Base-by-base conservation (phyloP, 1,140 invertebrate genomes). In the Aphaenogaster floridana region DNA sequence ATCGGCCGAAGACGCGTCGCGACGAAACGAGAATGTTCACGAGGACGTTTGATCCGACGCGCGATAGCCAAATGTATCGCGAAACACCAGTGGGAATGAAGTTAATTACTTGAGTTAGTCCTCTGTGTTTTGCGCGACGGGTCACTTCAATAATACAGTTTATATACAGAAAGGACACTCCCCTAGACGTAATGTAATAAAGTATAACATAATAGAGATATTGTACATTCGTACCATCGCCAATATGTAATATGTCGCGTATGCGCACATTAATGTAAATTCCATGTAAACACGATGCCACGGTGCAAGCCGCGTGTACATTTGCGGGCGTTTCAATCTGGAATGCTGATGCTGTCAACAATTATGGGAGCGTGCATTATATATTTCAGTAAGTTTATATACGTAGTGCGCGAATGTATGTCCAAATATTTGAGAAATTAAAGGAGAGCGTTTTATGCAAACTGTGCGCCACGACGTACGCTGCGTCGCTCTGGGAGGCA, bases 261-360 rank as follows among this genome's bases (percentile, higher is more conserved):
- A 59, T 61, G 48, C 28, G 28, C 4, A 15, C n/a, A 84, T 84
- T 84, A 84, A 84, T 84, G 80, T 84, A 76, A 84, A 84, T 84
- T 84, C 80, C 69, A 28, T 84, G 69, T 84, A 76, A 84, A 76
- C 68, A 63, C 69, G 54, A 61, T 13, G 45, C 54, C 15, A 39
- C 13, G 13, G n/a, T 15, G 8, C 52, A 36, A 48, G n/a, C 39
- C 54, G 39, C 6, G 28, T 17, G 28, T 61, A 42, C 68, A 83
- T 74, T 74, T 59, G 80, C 52, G 80, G 69, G 54, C 15, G 69
- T 50, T 84, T 84, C 80, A 74, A 84, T 84, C 80, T 61, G 34
- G 42, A 61, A 84, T 50, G 54, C 45, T 84, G 80, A 84, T 84
- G 71, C 61, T 61, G 57, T 84, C 54, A 84, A 84, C 69, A 74